A percentile compares a stretch with the other conserved stretches of the same genome.
Conservation (phyloP, 2,797 vertebrate species). For the Gymnodraco acuticeps region DNA sequence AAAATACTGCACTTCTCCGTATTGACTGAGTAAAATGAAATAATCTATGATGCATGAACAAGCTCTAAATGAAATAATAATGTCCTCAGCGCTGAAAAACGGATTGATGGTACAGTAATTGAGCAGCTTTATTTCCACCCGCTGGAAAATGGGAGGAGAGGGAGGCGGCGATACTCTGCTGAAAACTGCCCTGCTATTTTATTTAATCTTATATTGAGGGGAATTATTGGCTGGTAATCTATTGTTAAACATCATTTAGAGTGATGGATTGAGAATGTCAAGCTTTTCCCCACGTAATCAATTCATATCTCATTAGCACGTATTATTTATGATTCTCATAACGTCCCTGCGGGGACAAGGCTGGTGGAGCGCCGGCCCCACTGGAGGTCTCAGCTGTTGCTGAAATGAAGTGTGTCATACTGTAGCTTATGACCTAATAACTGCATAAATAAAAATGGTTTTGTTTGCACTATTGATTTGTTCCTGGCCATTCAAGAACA, state of each 20-base stretch:
- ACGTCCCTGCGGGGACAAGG: slow-evolving; percentile 86
- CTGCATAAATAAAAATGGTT: slow-evolving; percentile 96
- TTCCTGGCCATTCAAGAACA: slow-evolving; percentile 86
- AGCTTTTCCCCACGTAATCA: slow-evolving; percentile 93
- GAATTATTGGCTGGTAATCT: slow-evolving; percentile 96
- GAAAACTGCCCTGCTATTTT: slow-evolving; percentile 95
- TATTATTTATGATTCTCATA: slow-evolving; percentile 98
- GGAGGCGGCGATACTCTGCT: slow-evolving; percentile 82
- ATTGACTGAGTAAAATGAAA: slow-evolving; percentile 97
- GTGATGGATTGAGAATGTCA: slow-evolving; percentile 95
- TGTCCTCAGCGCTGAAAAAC: slow-evolving; percentile 96
- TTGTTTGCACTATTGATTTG: slow-evolving; percentile 91
- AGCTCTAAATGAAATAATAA: slow-evolving; percentile 99
- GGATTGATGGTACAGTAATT: slow-evolving; percentile 94
- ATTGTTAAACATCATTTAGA: slow-evolving; percentile 97
- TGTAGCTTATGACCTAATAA: slow-evolving; percentile 99
- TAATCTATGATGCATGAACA: slow-evolving; percentile 97
- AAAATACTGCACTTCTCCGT: slow-evolving; percentile 93
- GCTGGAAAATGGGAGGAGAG: slow-evolving; percentile 82
- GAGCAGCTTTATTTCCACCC: slow-evolving; percentile 95
- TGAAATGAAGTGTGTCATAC: slow-evolving; percentile 97
- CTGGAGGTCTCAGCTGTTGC: slow-evolving; percentile 92
- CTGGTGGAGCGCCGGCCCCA: slow-evolving; percentile 56
- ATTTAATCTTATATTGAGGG: slow-evolving; percentile 96
- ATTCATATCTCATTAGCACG: slow-evolving; percentile 97